A percentile compares a stretch with the other conserved stretches of the same genome.
Conservation (phyloP, 2,797 vertebrate species). For the Arctocebus calabarensis region DNA sequence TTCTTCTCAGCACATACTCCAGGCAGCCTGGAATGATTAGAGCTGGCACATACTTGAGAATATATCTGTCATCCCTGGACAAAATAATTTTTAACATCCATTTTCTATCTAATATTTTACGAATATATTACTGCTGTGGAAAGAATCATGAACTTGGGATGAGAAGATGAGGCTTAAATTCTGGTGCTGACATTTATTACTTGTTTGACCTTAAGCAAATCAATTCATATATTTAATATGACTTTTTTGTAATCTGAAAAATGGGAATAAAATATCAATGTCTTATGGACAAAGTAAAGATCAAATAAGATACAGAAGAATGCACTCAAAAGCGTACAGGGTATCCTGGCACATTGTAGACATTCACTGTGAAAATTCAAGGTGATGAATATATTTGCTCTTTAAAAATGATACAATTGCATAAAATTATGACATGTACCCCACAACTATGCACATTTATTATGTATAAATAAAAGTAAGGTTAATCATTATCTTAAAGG, state of each 20-base stretch:
- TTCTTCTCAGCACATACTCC: conserved; percentile 23
- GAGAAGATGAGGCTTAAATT: conserved; percentile 72
- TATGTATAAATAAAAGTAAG: neutral
- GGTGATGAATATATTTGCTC: neutral
- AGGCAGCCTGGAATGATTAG: conserved; percentile 4
- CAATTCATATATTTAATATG: conserved; percentile 61
- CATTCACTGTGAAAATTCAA: neutral
- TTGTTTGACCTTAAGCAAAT: conserved; percentile 71
- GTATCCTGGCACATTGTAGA: neutral
- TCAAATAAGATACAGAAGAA: conserved; percentile 43
- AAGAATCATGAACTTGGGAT: conserved; percentile 74
- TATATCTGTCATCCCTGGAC: conserved; percentile 17
- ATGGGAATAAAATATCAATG: conserved; percentile 71
- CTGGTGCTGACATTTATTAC: conserved; percentile 72
- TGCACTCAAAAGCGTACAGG: neutral
- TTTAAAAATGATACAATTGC: neutral
- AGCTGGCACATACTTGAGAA: conserved; percentile 50
- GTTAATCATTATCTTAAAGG: conserved; percentile 20
- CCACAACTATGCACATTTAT: neutral
- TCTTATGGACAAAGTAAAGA: neutral
- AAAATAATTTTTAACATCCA: conserved; percentile 58
- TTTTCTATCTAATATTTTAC: conserved; percentile 65
- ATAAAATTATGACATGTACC: neutral
- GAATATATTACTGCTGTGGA: conserved; percentile 55
- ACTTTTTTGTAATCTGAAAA: conserved; percentile 63